Conservation (phyloP, 2,888 invertebrate species). For the Matsumyia berberina region DNA sequence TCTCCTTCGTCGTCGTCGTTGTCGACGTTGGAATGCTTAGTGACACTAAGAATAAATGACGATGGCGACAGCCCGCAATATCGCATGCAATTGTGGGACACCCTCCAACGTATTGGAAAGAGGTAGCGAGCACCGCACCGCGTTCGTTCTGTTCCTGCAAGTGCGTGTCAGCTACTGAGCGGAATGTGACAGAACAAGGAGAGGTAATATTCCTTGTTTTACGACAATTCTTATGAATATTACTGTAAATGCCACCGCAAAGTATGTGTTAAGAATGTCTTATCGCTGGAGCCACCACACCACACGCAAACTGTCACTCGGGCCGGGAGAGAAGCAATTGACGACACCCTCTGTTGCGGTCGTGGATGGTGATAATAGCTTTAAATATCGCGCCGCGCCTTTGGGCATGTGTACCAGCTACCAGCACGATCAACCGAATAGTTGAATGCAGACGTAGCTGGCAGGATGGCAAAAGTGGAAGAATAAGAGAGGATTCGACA, state of each 20-base stretch:
- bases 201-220: conserved; percentile 38
- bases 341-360: conserved; percentile 34
- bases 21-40: conserved; percentile 19
- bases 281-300: conserved; percentile 21
- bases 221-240: conserved; percentile 63
- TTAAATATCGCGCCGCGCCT: conserved; percentile 43
- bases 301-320: conserved; percentile 31
- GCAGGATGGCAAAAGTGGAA: conserved; percentile 15
- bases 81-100: conserved; percentile 52
- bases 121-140: conserved; percentile 19
- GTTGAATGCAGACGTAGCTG: conserved; percentile 30
- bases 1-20: neutral
- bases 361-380: conserved; percentile 55
- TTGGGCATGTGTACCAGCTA: conserved; percentile 21
- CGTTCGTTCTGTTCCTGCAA: conserved; percentile 6
- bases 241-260: conserved; percentile 58
- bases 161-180: conserved; percentile 5
- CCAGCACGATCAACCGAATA: conserved; percentile 31
- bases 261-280: conserved; percentile 62
- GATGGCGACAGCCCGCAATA: conserved; percentile 53
- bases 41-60: conserved; percentile 37
- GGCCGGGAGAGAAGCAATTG: conserved; percentile 34
- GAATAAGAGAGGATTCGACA: conserved; percentile 60
- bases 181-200: conserved; percentile 5
- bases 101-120: conserved; percentile 29